phyloP scores from a whole-genome alignment of 2,888 invertebrate genomes.

The Nematopogon swammerdamellus region DNA sequence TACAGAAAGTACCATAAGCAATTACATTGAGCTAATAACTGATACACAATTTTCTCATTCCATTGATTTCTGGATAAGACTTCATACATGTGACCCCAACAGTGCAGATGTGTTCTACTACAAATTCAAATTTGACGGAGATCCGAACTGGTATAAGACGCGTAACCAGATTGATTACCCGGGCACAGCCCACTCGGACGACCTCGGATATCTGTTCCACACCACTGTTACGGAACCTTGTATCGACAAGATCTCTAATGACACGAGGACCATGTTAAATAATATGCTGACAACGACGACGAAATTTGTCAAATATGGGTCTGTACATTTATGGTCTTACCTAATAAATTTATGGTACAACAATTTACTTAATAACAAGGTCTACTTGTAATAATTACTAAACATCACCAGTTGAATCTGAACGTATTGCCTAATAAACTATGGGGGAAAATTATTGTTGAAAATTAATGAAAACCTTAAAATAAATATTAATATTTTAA shows the following conservation, averaged over 20 bases:
- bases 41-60: conserved; percentile 14
- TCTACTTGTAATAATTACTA: too few species aligned
- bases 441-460: too few species aligned
- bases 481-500: too few species aligned
- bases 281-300: conserved; percentile 11
- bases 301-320: conserved; percentile 18
- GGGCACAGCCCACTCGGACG: conserved; percentile 13
- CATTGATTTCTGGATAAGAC: conserved; percentile 11
- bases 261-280: conserved; percentile 10
- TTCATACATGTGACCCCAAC: conserved; percentile 6
- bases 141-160: conserved; percentile 12
- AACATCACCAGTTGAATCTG: too few species aligned
- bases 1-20: conserved; percentile 6
- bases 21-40: conserved; percentile 12
- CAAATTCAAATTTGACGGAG: conserved; percentile 13
- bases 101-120: conserved; percentile 13
- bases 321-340: conserved; percentile 5
- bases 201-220: conserved; percentile 16
- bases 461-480: too few species aligned
- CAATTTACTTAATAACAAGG: too few species aligned
- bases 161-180: conserved; percentile 6
- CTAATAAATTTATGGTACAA: too few species aligned
- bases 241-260: background rate
- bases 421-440: too few species aligned
- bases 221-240: conserved; percentile 8